A percentile compares a stretch with the other conserved stretches of the same genome.
These are phyloP conservation scores for Keiferia lycopersicella DNA, from an alignment of 2,888 invertebrate species.

Conservation along the genomic window DNA sequence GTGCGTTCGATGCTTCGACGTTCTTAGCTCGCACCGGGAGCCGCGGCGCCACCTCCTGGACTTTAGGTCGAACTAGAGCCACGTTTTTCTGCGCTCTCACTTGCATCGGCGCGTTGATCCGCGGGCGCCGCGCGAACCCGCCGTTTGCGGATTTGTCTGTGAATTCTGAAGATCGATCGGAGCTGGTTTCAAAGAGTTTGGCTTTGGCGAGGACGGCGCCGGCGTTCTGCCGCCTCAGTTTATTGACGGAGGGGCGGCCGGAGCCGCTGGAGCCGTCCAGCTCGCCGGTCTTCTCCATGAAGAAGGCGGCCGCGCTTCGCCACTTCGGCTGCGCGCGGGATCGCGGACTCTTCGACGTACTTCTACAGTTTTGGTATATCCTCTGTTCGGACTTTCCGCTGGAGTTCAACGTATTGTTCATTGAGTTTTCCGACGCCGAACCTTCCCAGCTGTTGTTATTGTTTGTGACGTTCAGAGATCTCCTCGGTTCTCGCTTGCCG, in stretches of 20 bases:
- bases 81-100: slow-evolving; percentile 53
- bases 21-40: slow-evolving; percentile 46
- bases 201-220: slow-evolving; percentile 91
- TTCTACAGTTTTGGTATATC: slow-evolving; percentile 53
- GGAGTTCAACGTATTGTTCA: slow-evolving; percentile 54
- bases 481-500: slow-evolving; percentile 59
- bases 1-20: slow-evolving; percentile 37
- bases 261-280: slow-evolving; percentile 70
- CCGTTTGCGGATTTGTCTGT: slow-evolving; percentile 55
- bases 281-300: slow-evolving; percentile 76
- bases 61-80: slow-evolving; percentile 56
- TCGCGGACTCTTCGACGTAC: slow-evolving; percentile 48
- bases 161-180: slow-evolving; percentile 71
- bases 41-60: slow-evolving; percentile 45
- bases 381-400: slow-evolving; percentile 52
- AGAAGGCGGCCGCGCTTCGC: slow-evolving; percentile 80
- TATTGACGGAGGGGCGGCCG: slow-evolving; percentile 87
- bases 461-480: slow-evolving; percentile 59
- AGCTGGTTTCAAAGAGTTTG: slow-evolving; percentile 85
- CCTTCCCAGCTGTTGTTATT: slow-evolving; percentile 58
- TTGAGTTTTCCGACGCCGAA: slow-evolving; percentile 57
- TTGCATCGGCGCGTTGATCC: slow-evolving; percentile 56
- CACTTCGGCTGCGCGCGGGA: slow-evolving; percentile 66
- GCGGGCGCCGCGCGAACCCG: slow-evolving; percentile 71
- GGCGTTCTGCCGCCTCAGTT: slow-evolving; percentile 86